Conservation (phyloP, 2,113 vertebrate genomes). For the Ceyx cyanopectus region DNA sequence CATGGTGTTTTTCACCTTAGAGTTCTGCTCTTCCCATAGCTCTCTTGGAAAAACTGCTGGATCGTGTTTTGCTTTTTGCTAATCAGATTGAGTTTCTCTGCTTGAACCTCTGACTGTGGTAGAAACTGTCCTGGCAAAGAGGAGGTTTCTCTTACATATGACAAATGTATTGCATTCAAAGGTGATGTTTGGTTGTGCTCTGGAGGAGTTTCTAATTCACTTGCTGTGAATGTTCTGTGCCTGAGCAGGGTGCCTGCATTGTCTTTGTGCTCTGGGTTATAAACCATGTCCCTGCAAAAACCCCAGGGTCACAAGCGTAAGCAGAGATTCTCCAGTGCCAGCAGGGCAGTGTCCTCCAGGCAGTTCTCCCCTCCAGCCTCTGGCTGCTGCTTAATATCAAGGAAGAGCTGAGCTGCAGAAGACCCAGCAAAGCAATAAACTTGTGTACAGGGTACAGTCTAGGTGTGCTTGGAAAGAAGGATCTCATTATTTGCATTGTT, state of each 20-base stretch:
- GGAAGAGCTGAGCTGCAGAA: background rate
- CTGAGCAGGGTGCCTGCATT: background rate
- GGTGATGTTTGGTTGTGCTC: background rate
- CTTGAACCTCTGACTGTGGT: background rate
- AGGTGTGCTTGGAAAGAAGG: background rate
- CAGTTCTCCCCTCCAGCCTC: rapidly evolving
- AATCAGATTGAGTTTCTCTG: background rate
- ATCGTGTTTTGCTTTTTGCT: background rate
- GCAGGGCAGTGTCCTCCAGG: rapidly evolving
- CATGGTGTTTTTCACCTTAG: background rate
- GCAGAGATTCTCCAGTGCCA: rapidly evolving
- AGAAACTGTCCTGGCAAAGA: background rate
- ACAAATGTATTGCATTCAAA: background rate
- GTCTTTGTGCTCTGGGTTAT: background rate
- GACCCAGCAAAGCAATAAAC: background rate
- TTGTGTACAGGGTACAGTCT: background rate
- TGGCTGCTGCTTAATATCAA: background rate
- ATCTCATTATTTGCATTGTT: background rate
- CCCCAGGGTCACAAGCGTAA: rapidly evolving
- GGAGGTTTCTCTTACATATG: background rate
- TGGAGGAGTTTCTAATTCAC: background rate
- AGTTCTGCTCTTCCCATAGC: background rate
- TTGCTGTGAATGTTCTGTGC: background rate
- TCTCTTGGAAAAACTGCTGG: background rate
- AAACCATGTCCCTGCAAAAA: background rate